Conservation (phyloP, 2,797 vertebrate species). For the Paedocypris micromegethes region DNA sequence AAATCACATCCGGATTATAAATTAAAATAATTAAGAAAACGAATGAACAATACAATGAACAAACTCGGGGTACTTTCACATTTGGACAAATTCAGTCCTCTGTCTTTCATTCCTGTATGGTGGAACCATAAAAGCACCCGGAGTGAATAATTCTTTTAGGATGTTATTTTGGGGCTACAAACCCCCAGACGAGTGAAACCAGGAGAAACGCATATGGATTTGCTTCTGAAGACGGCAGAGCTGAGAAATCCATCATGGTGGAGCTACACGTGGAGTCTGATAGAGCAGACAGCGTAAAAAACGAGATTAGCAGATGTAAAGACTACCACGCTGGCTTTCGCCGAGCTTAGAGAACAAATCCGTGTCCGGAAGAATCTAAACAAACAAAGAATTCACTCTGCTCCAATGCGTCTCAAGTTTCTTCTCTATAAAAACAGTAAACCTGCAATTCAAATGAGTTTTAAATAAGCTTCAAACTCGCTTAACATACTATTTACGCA, state of each 20-base stretch:
- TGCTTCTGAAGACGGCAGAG: constrained; percentile 30
- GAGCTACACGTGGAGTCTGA: constrained; percentile 32
- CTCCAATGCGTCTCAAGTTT: constrained; percentile 35
- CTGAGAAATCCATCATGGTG: constrained; percentile 39
- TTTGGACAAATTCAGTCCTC: too few relatives aligned
- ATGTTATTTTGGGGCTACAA: not conserved
- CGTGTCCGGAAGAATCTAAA: constrained; percentile 28
- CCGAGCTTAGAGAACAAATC: constrained; percentile 43
- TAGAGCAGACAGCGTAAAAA: constrained; percentile 20
- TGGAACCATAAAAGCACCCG: constrained; percentile 6
- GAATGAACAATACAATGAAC: not conserved
- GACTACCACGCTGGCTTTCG: constrained; percentile 18
- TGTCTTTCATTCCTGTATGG: not conserved
- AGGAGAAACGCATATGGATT: constrained; percentile 43
- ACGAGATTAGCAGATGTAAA: constrained; percentile 45
- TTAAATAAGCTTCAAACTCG: constrained; percentile 26
- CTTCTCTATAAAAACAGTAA: constrained; percentile 26
- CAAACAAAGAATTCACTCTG: constrained; percentile 17
- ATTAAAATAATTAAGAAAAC: not conserved
- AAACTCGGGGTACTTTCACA: too few relatives aligned
- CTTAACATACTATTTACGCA: constrained; percentile 4
- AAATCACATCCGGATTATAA: not conserved
- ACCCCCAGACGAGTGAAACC: constrained; percentile 13
- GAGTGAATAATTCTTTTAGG: constrained; percentile 30
- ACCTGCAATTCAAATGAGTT: constrained; percentile 35